These are phyloP conservation scores for Rhodinocichla rosea DNA, from an alignment of 2,113 vertebrate species.

Conservation along the genomic window DNA sequence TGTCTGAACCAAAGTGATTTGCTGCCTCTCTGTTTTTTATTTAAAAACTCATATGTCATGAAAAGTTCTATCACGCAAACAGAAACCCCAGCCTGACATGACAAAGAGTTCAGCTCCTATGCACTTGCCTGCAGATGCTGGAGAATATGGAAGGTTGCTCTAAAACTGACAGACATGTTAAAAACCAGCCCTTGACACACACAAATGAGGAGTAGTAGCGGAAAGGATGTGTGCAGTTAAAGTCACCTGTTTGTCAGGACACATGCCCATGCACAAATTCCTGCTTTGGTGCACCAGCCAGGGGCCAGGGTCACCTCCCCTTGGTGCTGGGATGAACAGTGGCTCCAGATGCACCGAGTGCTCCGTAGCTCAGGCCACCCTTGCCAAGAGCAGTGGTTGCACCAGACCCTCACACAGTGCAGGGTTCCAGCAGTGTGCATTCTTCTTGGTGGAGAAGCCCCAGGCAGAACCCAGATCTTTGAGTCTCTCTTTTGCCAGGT, in stretches of 20 bases:
- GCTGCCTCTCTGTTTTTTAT: not conserved
- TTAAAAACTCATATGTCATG: not conserved
- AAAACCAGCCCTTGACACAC: not conserved
- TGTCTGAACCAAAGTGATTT: slow-evolving; percentile 51
- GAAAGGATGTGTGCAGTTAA: not conserved
- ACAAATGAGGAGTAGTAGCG: not conserved
- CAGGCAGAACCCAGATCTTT: not conserved
- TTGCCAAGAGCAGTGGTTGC: not conserved
- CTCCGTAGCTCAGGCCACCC: not conserved
- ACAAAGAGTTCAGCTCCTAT: not conserved
- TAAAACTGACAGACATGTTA: not conserved
- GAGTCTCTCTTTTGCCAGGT: not conserved
- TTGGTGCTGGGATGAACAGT: rapidly evolving
- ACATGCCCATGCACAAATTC: rapidly evolving
- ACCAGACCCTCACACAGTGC: not conserved
- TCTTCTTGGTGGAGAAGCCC: not conserved
- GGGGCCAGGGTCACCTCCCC: not conserved
- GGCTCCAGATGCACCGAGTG: rapidly evolving
- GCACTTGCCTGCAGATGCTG: not conserved
- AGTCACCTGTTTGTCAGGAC: not conserved
- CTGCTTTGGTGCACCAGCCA: not conserved
- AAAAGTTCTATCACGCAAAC: not conserved
- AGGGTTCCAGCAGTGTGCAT: not conserved
- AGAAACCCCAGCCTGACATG: not conserved
- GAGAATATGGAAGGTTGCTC: not conserved